Percentiles rank a stretch among this genome's conserved stretches.
phyloP scores from a whole-genome alignment of 2,113 vertebrate species.

The Synchiropus splendidus region DNA sequence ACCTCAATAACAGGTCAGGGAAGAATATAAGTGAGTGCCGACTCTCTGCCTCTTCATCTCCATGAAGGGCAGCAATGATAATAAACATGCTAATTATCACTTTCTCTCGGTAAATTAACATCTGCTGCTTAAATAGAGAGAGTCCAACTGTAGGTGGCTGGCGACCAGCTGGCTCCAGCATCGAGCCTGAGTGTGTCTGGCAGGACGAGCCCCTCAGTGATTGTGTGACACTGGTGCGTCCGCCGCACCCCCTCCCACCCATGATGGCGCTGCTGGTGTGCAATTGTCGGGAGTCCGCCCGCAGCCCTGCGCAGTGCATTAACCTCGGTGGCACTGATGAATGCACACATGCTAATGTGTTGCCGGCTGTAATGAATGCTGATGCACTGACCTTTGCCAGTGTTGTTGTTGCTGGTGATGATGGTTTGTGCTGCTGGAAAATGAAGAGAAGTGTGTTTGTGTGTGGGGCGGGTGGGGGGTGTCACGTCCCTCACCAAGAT shows the following conservation, averaged over 20 bases:
- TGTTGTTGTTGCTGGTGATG: slow-evolving; percentile 27
- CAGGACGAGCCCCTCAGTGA: slow-evolving; percentile 23
- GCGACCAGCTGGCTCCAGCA: slow-evolving; percentile 24
- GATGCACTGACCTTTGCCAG: slow-evolving; percentile 47
- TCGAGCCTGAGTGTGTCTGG: slow-evolving; percentile 1
- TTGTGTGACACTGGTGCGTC: slow-evolving; percentile 34
- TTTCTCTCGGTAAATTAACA: slow-evolving; percentile 39
- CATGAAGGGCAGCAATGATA: slow-evolving; percentile 23
- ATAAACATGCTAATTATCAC: slow-evolving; percentile 45
- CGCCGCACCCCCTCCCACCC: slow-evolving; percentile 9
- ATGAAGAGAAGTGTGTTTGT: slow-evolving; percentile 6
- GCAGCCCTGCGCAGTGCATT: slow-evolving; percentile 39
- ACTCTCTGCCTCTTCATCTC: no score
- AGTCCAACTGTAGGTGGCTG: slow-evolving; percentile 25
- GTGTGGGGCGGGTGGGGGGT: slow-evolving; percentile 25
- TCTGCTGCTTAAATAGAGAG: slow-evolving; percentile 33
- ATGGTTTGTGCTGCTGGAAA: slow-evolving; percentile 17
- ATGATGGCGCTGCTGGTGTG: no score
- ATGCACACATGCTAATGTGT: slow-evolving; percentile 50
- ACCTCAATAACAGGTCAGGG: no score
- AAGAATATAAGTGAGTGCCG: no score
- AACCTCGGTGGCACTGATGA: slow-evolving; percentile 42
- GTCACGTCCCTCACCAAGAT: slow-evolving; percentile 63
- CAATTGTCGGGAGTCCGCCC: slow-evolving; percentile 12
- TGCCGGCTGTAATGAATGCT: slow-evolving; percentile 38